Evolutionary conservation across 2,113 vertebrate species (phyloP).

Genomic region (Typhlomys cinereus): DNA sequence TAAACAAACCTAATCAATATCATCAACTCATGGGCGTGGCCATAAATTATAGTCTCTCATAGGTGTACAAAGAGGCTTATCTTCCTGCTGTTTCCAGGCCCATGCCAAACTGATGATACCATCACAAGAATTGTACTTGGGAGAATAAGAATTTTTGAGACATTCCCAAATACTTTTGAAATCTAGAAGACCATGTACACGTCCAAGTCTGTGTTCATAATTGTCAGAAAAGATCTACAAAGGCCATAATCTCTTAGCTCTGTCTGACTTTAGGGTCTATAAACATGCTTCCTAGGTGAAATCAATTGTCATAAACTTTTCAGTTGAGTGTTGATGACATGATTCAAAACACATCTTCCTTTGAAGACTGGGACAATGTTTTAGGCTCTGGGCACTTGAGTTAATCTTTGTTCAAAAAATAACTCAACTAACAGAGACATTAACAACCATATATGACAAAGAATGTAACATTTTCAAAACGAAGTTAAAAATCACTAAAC

Average conservation of each 20-base stretch:
- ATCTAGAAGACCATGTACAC: not conserved
- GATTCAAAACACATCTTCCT: not conserved
- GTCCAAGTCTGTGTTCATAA: not conserved
- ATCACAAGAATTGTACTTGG: too few species aligned
- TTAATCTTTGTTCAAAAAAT: not conserved
- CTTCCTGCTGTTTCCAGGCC: too few species aligned
- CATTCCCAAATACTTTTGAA: constrained; percentile 3
- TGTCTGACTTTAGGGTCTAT: not conserved
- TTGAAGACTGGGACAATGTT: not conserved
- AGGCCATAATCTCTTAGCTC: not conserved
- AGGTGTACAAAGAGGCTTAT: too few species aligned
- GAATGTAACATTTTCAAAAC: not conserved
- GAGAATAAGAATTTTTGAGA: constrained; percentile 28
- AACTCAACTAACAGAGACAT: not conserved
- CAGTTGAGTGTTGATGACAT: not conserved
- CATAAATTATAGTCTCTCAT: too few species aligned
- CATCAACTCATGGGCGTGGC: too few species aligned
- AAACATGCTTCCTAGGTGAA: not conserved
- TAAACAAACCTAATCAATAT: too few species aligned
- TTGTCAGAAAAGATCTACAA: not conserved
- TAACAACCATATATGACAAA: not conserved
- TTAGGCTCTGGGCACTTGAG: not conserved
- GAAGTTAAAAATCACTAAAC: not conserved
- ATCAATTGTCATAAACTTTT: not conserved
- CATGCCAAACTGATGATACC: too few species aligned